Conservation (phyloP, 1,140 invertebrate genomes). For the Homalodisca vitripennis region DNA sequence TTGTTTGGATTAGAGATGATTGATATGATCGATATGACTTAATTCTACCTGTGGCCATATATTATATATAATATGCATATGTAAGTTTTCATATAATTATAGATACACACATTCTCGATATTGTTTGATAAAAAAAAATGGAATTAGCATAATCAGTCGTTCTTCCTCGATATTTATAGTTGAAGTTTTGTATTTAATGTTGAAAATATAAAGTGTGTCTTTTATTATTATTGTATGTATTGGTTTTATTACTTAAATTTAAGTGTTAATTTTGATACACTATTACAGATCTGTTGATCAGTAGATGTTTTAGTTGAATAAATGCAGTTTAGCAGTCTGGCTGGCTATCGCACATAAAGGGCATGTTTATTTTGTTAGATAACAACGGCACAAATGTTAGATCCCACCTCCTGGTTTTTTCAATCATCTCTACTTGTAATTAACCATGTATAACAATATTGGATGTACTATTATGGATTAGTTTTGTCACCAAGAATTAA, state of each 20-base stretch:
- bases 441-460: slow-evolving; percentile 9
- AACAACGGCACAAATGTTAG: background rate
- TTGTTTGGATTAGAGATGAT: background rate
- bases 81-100: background rate
- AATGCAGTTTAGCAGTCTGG: background rate
- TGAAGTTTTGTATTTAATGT: background rate
- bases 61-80: background rate
- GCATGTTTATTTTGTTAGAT: background rate
- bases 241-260: background rate
- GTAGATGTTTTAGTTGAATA: background rate
- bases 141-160: background rate
- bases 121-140: background rate
- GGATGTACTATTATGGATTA: slow-evolving; percentile 15
- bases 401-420: background rate
- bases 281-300: background rate
- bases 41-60: background rate
- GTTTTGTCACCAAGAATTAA: slow-evolving; percentile 13
- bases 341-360: background rate
- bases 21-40: background rate
- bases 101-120: background rate
- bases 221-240: background rate
- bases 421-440: slow-evolving; percentile 16
- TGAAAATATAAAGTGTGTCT: background rate
- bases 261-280: background rate
- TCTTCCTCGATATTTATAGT: background rate